Evolutionary conservation across 2,888 invertebrate genomes (phyloP), one percentile per base, ranked within the genome.

Genomic region (Drosophila parthenogenetica): DNA sequence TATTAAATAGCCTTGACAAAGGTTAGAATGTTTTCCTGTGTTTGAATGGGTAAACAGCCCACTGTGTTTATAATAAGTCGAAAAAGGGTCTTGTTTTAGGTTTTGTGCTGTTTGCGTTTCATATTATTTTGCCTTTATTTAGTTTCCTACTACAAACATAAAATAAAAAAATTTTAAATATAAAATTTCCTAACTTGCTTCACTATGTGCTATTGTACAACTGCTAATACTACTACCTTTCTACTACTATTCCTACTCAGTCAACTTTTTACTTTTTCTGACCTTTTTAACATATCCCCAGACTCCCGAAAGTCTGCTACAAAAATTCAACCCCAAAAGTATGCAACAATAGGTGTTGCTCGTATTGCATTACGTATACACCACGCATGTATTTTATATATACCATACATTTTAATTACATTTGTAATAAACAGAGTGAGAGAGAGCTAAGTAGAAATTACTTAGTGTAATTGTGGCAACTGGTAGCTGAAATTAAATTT

Each of bases 291-390:
- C 19, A 55, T 73, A 59, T 57, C 0, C n/a, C 29, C 1, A 11
- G 0, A 1, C 45, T 45, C 85, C 79, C n/a, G 42, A 72, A 87
- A 84, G 64, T 13, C 46, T 57, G 57, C 87, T 29, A 65, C 53
- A 49, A 37, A 46, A 11, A 11, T 17, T 7, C 3, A 3, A 25
- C 25, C 84, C 75, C 8, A 17, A 83, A 77, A 80, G 75, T 74
- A 77, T 87, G 74, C 71, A 59, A 19, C 43, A 10, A 2, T 17
- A 8, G 8, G 8, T 29, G 29, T 29, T 29, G 4, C 14, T 3
- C 8, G 1, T n/a, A 35, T 42, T 60, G 39, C 19, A 54, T 25
- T 22, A 13, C 35, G 19, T 16, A n/a, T n/a, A 53, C n/a, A 32
- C 32, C 42, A 57, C 19, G 13, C 13, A 4, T 35, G 35, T 35